These are phyloP conservation scores for Styela plicata DNA, from an alignment of 23 tunicate genomes.

Conservation along the genomic window DNA sequence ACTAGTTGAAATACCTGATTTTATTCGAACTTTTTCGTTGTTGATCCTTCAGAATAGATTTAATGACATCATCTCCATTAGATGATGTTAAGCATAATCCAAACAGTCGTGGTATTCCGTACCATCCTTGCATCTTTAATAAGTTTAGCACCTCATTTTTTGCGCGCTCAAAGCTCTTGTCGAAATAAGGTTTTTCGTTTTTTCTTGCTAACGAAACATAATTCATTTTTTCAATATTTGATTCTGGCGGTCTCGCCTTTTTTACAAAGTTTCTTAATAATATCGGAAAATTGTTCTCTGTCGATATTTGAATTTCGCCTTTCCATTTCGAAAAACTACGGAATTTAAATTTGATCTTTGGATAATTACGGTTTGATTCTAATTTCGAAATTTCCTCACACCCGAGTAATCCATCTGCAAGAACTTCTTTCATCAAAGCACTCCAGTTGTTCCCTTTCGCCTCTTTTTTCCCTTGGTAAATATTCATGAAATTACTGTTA, in stretches of 20 bases:
- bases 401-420: not conserved
- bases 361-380: not conserved
- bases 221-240: not conserved
- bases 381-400: slow-evolving; percentile 4
- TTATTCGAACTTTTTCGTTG: not conserved
- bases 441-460: not conserved
- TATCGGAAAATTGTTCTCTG: not conserved
- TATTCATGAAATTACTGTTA: not conserved
- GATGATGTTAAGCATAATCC: slow-evolving; percentile 46
- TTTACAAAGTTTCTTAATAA: not conserved
- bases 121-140: slow-evolving; percentile 51
- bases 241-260: not conserved
- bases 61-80: slow-evolving; percentile 27
- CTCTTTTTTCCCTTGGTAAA: not conserved
- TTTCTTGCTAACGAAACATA: slow-evolving; percentile 3
- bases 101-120: slow-evolving; percentile 60
- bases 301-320: not conserved
- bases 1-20: not conserved
- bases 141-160: slow-evolving; percentile 21
- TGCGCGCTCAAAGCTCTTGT: slow-evolving; percentile 15
- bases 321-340: slow-evolving; percentile 14
- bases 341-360: slow-evolving; percentile 13
- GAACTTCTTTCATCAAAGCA: not conserved
- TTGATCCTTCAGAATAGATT: not conserved
- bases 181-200: slow-evolving; percentile 5